A percentile compares a stretch with the other conserved stretches of the same genome.
Evolutionary conservation across 2,888 invertebrate genomes (phyloP).

Genomic region (Homarus gammarus): DNA sequence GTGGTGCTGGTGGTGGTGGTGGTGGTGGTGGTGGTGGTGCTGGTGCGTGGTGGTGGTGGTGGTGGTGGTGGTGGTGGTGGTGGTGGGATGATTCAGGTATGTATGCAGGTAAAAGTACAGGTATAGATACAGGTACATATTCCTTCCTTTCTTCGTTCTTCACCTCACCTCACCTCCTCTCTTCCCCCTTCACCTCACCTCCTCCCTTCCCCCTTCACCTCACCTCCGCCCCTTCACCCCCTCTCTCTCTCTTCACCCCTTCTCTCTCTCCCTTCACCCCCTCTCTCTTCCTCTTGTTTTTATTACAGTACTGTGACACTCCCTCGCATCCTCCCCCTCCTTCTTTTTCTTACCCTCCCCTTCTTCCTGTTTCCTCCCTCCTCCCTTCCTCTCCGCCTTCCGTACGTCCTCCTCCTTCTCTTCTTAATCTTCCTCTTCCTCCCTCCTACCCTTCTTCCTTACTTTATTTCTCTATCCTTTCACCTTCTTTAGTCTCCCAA

Average conservation of each 20-base stretch:
- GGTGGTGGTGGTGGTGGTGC: too few relatives aligned
- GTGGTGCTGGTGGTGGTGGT: too few relatives aligned
- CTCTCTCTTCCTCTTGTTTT: not conserved
- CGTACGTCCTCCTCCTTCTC: not conserved
- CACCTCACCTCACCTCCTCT: too few relatives aligned
- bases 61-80: too few relatives aligned
- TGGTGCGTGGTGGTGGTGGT: too few relatives aligned
- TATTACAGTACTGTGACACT: not conserved
- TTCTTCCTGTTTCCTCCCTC: not conserved
- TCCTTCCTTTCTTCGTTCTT: too few relatives aligned
- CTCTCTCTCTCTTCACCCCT: not conserved
- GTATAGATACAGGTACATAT: not conserved
- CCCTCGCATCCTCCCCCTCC: not conserved
- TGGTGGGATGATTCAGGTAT: too few relatives aligned
- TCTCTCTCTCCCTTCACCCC: not conserved
- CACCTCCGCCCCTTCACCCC: too few relatives aligned
- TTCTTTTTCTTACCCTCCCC: not conserved
- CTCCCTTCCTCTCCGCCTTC: conserved; percentile 12
- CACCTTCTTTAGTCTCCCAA: not conserved
- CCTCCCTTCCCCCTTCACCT: too few relatives aligned
- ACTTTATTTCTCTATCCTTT: not conserved
- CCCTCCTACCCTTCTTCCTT: not conserved
- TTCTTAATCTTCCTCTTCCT: not conserved
- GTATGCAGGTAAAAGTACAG: too few relatives aligned
- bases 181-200: too few relatives aligned